Percentiles rank a stretch among this genome's conserved stretches.
Evolutionary conservation across 2,797 vertebrate species (phyloP).

Genomic region (Bucorvus abyssinicus): DNA sequence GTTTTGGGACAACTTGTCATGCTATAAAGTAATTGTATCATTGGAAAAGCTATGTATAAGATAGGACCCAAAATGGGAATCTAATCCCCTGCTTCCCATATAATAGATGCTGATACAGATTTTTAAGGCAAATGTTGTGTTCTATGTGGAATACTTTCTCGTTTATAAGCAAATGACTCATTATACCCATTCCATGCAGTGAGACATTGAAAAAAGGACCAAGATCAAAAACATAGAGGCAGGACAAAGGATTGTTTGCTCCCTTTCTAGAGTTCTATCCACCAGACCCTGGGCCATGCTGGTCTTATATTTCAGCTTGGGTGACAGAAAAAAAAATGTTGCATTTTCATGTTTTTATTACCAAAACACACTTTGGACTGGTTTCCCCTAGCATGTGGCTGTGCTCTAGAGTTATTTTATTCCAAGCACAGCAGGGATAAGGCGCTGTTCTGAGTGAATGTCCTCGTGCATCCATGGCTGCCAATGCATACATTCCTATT

Average conservation of each 20-base stretch:
- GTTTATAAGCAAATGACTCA: conserved; percentile 1
- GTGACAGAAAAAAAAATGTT: background rate
- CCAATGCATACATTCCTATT: background rate
- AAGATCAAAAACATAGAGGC: background rate
- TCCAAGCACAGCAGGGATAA: background rate
- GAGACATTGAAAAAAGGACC: background rate
- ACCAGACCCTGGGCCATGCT: background rate
- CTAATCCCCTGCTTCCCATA: background rate
- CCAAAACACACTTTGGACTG: background rate
- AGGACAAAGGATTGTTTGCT: background rate
- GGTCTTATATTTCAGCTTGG: background rate
- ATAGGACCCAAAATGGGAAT: conserved; percentile 1
- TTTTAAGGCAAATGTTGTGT: conserved; percentile 1
- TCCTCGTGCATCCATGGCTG: background rate
- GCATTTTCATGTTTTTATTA: background rate
- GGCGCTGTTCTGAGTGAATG: background rate
- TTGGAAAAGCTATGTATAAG: background rate
- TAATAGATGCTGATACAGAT: background rate
- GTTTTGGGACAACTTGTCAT: background rate
- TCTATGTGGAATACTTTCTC: background rate
- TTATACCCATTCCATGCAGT: background rate
- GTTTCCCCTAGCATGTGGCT: background rate
- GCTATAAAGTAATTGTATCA: background rate
- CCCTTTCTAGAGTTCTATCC: background rate
- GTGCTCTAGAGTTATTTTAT: background rate